These are phyloP conservation scores for Maconellicoccus hirsutus DNA, from an alignment of 1,140 invertebrate genomes.

Conservation along the genomic window DNA sequence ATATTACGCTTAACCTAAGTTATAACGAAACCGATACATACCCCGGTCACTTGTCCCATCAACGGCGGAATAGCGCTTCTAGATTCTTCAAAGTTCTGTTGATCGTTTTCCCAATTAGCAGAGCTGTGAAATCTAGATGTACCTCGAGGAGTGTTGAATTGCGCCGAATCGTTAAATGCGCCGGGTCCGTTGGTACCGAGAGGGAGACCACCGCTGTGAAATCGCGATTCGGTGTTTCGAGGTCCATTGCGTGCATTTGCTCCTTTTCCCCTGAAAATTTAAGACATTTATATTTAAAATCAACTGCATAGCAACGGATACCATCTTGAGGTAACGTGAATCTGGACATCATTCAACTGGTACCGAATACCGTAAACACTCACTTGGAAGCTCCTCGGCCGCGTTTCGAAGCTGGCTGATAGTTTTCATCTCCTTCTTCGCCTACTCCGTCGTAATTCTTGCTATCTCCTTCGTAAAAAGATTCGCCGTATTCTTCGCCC, in stretches of 20 bases:
- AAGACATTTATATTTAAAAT: not conserved
- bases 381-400: not conserved
- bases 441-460: not conserved
- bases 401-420: not conserved
- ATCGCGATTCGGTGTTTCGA: not conserved
- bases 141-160: not conserved
- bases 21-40: not conserved
- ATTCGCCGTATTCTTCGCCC: not conserved
- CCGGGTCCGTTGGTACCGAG: not conserved
- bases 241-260: not conserved
- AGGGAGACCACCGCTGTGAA: not conserved
- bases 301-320: not conserved
- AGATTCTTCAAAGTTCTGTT: not conserved
- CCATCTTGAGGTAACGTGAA: not conserved
- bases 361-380: constrained; percentile 2
- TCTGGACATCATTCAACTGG: not conserved
- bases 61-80: not conserved
- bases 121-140: not conserved
- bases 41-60: not conserved
- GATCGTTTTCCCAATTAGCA: not conserved
- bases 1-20: not conserved
- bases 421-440: constrained; percentile 12
- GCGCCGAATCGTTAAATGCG: not conserved
- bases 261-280: not conserved
- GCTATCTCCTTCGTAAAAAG: not conserved